Conservation (phyloP, 2,888 invertebrate species). For the Andrena bucephala region DNA sequence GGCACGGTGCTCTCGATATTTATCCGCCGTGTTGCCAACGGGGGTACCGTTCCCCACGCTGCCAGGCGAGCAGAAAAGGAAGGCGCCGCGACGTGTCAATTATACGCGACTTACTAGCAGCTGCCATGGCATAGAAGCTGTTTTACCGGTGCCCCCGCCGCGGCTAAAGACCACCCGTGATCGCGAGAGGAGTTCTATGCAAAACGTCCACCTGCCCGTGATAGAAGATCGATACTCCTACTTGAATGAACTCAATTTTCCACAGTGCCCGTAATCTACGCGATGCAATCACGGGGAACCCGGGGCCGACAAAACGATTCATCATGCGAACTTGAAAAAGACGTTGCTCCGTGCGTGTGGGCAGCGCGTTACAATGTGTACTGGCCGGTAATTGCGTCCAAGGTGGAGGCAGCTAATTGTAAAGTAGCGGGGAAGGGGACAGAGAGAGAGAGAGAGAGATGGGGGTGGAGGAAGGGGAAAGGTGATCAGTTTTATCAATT, state of each 20-base stretch:
- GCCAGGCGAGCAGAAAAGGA: neutral
- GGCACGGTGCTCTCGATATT: constrained; percentile 9
- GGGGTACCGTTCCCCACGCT: too few relatives aligned
- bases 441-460: too few relatives aligned
- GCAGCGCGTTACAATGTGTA: constrained; percentile 16
- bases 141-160: neutral
- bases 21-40: neutral
- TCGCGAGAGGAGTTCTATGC: constrained; percentile 1
- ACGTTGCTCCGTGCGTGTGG: neutral
- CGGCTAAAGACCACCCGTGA: constrained; percentile 16
- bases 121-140: neutral
- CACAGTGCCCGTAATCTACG: constrained; percentile 21
- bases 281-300: constrained; percentile 35
- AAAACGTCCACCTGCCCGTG: constrained; percentile 35
- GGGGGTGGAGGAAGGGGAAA: neutral
- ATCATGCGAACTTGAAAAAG: constrained; percentile 39
- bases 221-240: constrained; percentile 49
- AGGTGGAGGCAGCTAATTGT: constrained; percentile 20
- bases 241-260: constrained; percentile 54
- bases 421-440: neutral
- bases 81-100: constrained; percentile 36
- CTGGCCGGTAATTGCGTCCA: constrained; percentile 32
- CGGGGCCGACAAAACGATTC: constrained; percentile 43
- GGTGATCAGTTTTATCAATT: constrained; percentile 23
- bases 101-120: constrained; percentile 19